These are phyloP conservation scores for Scaptomyza polygonia DNA, from an alignment of 2,888 invertebrate species.

Conservation along the genomic window DNA sequence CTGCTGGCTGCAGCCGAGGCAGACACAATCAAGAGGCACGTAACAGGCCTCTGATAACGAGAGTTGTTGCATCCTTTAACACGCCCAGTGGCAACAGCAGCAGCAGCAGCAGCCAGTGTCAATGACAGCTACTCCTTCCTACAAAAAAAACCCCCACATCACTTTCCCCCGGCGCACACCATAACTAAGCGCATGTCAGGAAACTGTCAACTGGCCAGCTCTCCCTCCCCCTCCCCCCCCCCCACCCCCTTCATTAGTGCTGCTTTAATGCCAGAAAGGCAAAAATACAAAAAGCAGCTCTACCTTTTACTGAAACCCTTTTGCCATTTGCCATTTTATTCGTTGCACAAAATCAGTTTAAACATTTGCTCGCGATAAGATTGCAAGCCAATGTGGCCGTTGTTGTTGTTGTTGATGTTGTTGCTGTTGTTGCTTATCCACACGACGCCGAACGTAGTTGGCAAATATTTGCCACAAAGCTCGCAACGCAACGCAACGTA, in stretches of 20 bases:
- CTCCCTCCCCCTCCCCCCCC: slow-evolving; percentile 39
- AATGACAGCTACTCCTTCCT: slow-evolving; percentile 52
- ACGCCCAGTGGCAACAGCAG: slow-evolving; percentile 29
- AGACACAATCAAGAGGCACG: slow-evolving; percentile 12
- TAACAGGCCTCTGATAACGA: slow-evolving; percentile 34
- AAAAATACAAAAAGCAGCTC: slow-evolving; percentile 10
- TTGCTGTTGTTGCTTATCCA: slow-evolving; percentile 9
- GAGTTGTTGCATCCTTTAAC: slow-evolving; percentile 58
- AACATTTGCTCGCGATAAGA: slow-evolving; percentile 60
- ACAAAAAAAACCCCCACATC: not conserved
- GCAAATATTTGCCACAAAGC: slow-evolving; percentile 44
- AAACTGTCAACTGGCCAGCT: slow-evolving; percentile 39
- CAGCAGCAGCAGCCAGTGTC: slow-evolving; percentile 44
- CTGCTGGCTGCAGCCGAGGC: slow-evolving; percentile 28
- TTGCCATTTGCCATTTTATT: slow-evolving; percentile 8
- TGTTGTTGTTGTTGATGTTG: not conserved
- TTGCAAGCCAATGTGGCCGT: slow-evolving; percentile 21
- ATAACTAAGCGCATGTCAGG: not conserved
- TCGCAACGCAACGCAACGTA: too few species aligned
- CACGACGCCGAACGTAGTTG: slow-evolving; percentile 16
- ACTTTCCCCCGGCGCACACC: not conserved
- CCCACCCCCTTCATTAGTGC: slow-evolving; percentile 56
- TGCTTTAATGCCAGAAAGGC: slow-evolving; percentile 45
- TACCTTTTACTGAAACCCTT: slow-evolving; percentile 3
- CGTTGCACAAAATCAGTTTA: slow-evolving; percentile 21